Evolutionary conservation across 2,888 invertebrate genomes (phyloP).

Genomic region (Carterocephalus palaemon): DNA sequence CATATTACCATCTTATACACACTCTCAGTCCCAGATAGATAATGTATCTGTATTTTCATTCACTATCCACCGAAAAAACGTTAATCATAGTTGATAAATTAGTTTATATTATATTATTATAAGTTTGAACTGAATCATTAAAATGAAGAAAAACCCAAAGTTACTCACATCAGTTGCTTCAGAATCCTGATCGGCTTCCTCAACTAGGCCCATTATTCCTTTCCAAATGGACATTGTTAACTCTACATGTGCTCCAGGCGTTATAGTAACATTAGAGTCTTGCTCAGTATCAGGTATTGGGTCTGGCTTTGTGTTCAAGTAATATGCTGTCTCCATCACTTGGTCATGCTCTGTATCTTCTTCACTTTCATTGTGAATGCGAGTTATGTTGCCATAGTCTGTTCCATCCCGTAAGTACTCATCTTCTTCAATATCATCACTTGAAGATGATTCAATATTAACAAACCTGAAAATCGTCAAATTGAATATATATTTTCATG

Average conservation of each 20-base stretch:
- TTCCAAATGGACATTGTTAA: conserved; percentile 64
- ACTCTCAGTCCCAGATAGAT: too few species aligned
- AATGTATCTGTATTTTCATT: too few species aligned
- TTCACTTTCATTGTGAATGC: conserved; percentile 50
- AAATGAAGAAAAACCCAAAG: too few species aligned
- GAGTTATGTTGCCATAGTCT: conserved; percentile 67
- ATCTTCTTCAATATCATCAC: conserved; percentile 78
- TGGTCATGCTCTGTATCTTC: conserved; percentile 42
- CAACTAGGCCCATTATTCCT: conserved; percentile 65
- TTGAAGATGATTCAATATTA: conserved; percentile 84
- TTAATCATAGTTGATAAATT: too few species aligned
- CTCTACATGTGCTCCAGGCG: conserved; percentile 52
- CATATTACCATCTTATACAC: too few species aligned
- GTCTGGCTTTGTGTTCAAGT: conserved; percentile 49
- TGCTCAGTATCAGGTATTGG: conserved; percentile 46
- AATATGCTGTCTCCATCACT: conserved; percentile 53
- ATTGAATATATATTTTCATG: neutral
- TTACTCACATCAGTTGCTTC: conserved; percentile 59
- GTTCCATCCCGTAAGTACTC: conserved; percentile 69
- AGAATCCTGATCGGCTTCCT: conserved; percentile 58
- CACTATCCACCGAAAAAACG: too few species aligned
- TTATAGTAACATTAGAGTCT: conserved; percentile 67
- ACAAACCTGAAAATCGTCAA: conserved; percentile 70
- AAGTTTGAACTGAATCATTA: too few species aligned
- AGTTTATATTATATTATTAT: too few species aligned